phyloP scores from a whole-genome alignment of 2,113 vertebrate species.

The Podilymbus podiceps region DNA sequence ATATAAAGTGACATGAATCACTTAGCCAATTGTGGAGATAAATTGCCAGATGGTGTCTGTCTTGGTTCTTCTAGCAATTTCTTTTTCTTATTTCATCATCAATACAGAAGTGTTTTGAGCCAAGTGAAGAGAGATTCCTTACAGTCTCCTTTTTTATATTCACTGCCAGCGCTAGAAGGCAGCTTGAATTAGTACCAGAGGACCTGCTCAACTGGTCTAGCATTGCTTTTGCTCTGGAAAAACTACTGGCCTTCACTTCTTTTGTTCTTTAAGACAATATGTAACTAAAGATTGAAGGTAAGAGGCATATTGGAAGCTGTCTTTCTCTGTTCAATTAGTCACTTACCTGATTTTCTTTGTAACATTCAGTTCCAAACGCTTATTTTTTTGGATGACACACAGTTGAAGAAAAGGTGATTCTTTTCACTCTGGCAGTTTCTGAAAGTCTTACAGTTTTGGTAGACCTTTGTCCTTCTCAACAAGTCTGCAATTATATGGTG shows the following conservation, averaged over 20 bases:
- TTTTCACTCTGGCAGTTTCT: background rate
- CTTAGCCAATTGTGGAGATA: background rate
- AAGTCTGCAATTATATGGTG: background rate
- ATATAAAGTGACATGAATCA: background rate
- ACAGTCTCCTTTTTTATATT: background rate
- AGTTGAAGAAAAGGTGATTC: background rate
- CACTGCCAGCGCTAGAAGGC: background rate
- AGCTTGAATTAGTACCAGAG: background rate
- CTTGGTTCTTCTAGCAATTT: background rate
- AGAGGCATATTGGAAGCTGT: background rate
- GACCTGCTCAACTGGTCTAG: background rate
- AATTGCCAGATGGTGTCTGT: background rate
- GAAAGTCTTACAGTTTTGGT: background rate
- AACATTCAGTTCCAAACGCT: background rate
- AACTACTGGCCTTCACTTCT: background rate
- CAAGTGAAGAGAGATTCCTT: background rate
- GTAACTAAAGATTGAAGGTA: background rate
- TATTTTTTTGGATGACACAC: background rate
- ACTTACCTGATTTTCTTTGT: background rate
- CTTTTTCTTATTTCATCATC: background rate
- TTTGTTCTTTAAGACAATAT: background rate
- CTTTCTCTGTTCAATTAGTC: background rate
- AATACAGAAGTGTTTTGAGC: background rate
- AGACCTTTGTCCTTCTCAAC: background rate
- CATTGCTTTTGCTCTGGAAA: background rate